Base-by-base conservation (phyloP, 2,888 invertebrate species). In the Drosophila formosana region DNA sequence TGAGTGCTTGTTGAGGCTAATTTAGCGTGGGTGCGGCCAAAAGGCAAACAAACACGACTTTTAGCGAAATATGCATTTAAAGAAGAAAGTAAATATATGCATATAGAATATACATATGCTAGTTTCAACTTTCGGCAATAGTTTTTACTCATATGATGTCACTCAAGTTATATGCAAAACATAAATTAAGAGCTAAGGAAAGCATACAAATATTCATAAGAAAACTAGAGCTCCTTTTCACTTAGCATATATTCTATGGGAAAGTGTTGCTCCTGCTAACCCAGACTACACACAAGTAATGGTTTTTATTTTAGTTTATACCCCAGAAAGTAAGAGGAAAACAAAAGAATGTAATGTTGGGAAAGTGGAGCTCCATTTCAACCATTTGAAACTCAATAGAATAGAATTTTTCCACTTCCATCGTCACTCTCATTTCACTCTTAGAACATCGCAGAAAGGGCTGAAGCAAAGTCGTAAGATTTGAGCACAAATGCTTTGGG, bases 11-110 rank as follows among this genome's bases (percentile, higher is more conserved):
- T 57, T 61, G 39, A 32, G 18, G 37, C 52, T 39, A 58, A 39
- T 26, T 52, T 6, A 30, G 25, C 18, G 74, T 74, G 51, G 75
- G 62, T 32, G 55, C 39, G 39, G 26, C 50, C 50, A 62, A 64
- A 53, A 52, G 28, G 58, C 43, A 64, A 46, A 50, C 18, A 65
- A 41, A 55, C 32, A 53, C 56, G 26, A 56, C 3, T 13, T 13
- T 25, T 8, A n/a, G 7, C 39, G n/a, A 25, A 26, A 39, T 11
- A 41, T 23, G 53, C 52, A 8, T 45, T 9, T 18, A 34, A 32
- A 34, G 47, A 72, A 53, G 39, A 72, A 76, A 77, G 61, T 26
- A 30, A 28, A 30, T 34, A 45, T 28, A 50, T 18, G 25, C 4
- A 45, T 13, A 28, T 26, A 8, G 7, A 34, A 39, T 26, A 4